These are phyloP conservation scores for Taeniopygia guttata DNA, from an alignment of 2,797 vertebrate species.

Conservation along the genomic window DNA sequence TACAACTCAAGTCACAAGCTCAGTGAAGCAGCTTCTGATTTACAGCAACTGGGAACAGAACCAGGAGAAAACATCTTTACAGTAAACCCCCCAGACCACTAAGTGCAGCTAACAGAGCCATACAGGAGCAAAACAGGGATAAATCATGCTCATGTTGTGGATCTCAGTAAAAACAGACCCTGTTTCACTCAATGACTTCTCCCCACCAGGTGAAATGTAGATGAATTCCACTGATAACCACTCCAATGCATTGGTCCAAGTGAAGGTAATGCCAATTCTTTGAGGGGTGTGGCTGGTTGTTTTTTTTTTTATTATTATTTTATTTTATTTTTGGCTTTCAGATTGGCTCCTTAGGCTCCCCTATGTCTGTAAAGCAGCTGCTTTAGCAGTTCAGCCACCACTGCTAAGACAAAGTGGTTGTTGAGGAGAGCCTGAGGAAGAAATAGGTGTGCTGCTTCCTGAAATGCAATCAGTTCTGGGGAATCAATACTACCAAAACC, in stretches of 20 bases:
- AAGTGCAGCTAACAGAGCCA: not conserved
- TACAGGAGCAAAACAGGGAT: not conserved
- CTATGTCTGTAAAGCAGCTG: not conserved
- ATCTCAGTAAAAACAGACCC: not conserved
- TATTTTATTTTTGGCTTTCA: not conserved
- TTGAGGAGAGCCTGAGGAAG: not conserved
- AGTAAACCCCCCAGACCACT: not conserved
- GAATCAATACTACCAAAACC: not conserved
- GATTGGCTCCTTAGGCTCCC: not conserved
- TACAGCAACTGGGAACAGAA: not conserved
- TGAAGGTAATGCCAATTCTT: not conserved
- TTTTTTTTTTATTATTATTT: too few relatives aligned
- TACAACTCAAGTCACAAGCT: not conserved
- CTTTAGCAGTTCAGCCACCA: not conserved
- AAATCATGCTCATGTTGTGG: not conserved
- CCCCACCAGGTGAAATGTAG: not conserved
- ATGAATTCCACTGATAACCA: not conserved
- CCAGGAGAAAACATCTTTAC: not conserved
- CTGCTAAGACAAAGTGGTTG: not conserved
- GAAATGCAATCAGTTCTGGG: not conserved
- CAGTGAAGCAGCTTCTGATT: not conserved
- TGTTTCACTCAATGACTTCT: not conserved
- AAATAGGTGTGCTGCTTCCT: not conserved
- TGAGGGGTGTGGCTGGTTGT: not conserved
- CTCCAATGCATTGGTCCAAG: fast-evolving